These are phyloP conservation scores for Leucozona laternaria DNA, from an alignment of 2,888 invertebrate genomes.

Conservation along the genomic window DNA sequence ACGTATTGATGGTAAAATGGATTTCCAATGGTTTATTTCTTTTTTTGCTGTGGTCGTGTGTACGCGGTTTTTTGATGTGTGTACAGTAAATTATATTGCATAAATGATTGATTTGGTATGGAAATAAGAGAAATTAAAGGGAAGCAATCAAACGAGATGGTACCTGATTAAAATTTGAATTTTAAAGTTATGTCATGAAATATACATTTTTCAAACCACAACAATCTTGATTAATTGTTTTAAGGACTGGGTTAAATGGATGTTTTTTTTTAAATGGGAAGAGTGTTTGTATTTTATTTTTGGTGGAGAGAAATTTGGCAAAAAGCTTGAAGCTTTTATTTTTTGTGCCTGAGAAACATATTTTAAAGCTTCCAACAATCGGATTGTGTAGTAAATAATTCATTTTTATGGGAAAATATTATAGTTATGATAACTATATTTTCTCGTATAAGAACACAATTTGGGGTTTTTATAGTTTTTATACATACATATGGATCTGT, in stretches of 20 bases:
- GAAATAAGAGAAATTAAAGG: conserved; percentile 20
- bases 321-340: neutral
- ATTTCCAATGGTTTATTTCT: conserved; percentile 18
- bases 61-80: conserved; percentile 1
- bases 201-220: conserved; percentile 38
- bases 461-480: too few relatives aligned
- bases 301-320: neutral
- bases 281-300: neutral
- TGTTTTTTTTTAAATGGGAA: conserved; percentile 10
- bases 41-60: neutral
- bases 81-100: conserved; percentile 29
- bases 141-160: conserved; percentile 16
- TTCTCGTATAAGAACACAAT: too few relatives aligned
- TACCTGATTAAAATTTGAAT: conserved; percentile 50
- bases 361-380: neutral
- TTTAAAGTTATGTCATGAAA: conserved; percentile 33
- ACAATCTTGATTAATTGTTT: conserved; percentile 53
- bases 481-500: too few relatives aligned
- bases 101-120: conserved; percentile 62
- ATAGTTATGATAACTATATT: neutral
- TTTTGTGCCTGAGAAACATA: neutral
- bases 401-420: neutral
- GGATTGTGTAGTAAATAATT: neutral
- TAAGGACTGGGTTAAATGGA: conserved; percentile 4
- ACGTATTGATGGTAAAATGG: conserved; percentile 45